Evolutionary conservation across 2,113 vertebrate genomes (phyloP), one percentile per base, ranked within the genome.

Genomic region (Raja brachyura): DNA sequence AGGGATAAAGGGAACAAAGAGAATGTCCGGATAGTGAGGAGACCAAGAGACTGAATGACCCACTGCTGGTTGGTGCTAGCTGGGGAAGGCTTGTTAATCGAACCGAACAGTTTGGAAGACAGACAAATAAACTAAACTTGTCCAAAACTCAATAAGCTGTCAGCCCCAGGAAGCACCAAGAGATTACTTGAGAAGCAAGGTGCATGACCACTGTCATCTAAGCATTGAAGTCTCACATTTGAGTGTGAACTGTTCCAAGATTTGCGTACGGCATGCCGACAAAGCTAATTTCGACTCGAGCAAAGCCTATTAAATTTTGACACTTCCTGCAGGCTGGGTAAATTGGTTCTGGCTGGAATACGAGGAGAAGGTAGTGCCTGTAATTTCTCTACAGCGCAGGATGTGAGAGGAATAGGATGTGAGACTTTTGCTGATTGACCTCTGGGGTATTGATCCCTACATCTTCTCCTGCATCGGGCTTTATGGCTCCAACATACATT

Each of bases 281-380:
- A 75, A 93, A 93, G 31, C 68, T 93, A 74, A 70, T 93, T 93
- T 48, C 39, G 76, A 76, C 70, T 56, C 74, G 73, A 93, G 28
- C 73, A 76, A 54, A 70, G 39, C 70, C 76, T 93, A 93, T 93
- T 93, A 76, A 70, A 93, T 75, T 93, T 70, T 93, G 31, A 93
- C 92, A 93, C 92, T 75, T 93, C 68, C 33, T 20, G 66, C 74
- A 54, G 92, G 22, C 74, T 74, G 20, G 14, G 20, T 93, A 31
- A 54, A 75, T 93, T 76, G 92, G 74, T 56, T 93, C 73, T 56
- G 39, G 31, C 70, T 93, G 92, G 13, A 73, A 93, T 74, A 16
- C 31, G 20, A 33, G 70, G 92, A 93, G 68, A 28, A 22, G 70
- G 39, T 11, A n/a, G 73, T 5, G 25, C 0, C 68, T 39, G 68